A percentile compares a stretch with the other conserved stretches of the same genome.
These are phyloP conservation scores for Hyalella azteca DNA, from an alignment of 2,888 invertebrate species.

Conservation along the genomic window DNA sequence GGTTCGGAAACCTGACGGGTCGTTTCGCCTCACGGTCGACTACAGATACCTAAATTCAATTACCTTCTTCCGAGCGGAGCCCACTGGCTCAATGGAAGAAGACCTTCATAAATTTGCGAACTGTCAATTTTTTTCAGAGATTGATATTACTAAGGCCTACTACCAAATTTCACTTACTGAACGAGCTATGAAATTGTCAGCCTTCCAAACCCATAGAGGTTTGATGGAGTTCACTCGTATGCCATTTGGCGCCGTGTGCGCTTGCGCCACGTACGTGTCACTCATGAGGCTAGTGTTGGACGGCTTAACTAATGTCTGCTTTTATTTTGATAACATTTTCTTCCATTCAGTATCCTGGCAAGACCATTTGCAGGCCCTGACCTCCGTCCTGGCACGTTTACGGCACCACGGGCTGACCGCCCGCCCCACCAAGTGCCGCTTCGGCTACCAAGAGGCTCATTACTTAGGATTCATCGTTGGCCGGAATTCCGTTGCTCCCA, in stretches of 20 bases:
- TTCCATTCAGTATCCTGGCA: not conserved
- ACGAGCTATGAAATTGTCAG: not conserved
- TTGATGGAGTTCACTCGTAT: constrained; percentile 38
- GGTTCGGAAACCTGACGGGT: not conserved
- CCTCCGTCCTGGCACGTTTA: not conserved
- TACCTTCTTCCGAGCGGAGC: not conserved
- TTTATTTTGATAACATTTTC: not conserved
- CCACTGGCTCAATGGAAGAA: not conserved
- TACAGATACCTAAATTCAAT: not conserved
- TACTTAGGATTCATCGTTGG: constrained; percentile 25
- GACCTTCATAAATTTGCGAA: not conserved
- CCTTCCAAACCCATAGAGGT: constrained; percentile 16
- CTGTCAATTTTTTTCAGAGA: not conserved
- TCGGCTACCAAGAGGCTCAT: not conserved
- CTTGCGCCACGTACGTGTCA: constrained; percentile 2
- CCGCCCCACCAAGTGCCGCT: not conserved
- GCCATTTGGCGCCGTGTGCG: constrained; percentile 11
- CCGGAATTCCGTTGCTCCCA: not conserved
- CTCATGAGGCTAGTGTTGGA: constrained; percentile 15
- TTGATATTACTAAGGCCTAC: not conserved
- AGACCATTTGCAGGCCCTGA: not conserved
- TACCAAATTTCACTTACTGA: not conserved
- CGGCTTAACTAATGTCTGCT: not conserved
- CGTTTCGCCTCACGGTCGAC: not conserved
- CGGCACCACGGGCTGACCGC: not conserved